Evolutionary conservation across 1,140 invertebrate genomes (phyloP).

Genomic region (Delia radicum): DNA sequence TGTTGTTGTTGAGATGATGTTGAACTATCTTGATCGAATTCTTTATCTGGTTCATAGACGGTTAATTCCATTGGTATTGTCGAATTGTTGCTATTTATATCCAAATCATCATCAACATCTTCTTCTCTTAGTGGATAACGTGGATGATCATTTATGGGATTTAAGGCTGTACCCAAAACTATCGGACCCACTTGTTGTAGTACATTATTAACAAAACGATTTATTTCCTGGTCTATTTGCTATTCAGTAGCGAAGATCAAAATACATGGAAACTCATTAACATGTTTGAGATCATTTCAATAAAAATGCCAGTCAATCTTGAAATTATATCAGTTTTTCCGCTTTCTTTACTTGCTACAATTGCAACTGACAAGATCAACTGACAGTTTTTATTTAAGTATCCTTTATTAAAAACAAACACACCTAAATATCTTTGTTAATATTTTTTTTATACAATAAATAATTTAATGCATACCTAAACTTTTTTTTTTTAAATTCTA

Average conservation of each 20-base stretch:
- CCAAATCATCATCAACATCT: constrained; percentile 16
- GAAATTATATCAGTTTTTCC: too few relatives aligned
- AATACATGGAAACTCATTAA: not conserved
- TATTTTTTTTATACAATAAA: not conserved
- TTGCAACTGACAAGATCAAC: not conserved
- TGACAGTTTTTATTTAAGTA: not conserved
- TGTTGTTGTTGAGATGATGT: not conserved
- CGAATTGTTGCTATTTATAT: constrained; percentile 6
- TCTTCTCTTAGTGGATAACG: not conserved
- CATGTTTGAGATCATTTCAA: not conserved
- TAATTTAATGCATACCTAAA: not conserved
- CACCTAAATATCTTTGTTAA: not conserved
- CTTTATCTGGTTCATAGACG: constrained; percentile 24
- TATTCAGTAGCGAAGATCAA: constrained; percentile 21
- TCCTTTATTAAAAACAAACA: not conserved
- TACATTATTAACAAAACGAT: constrained; percentile 51
- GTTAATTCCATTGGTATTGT: constrained; percentile 1
- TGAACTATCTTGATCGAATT: constrained; percentile 19
- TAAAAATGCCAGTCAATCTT: not conserved
- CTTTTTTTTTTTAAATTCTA: too few relatives aligned
- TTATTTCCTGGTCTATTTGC: constrained; percentile 52
- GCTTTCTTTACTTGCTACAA: not conserved
- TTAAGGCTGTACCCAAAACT: constrained; percentile 44
- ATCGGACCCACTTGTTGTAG: constrained; percentile 47
- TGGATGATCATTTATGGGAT: constrained; percentile 36